phyloP scores from a whole-genome alignment of 2,113 vertebrate genomes.

The Scortum barcoo region DNA sequence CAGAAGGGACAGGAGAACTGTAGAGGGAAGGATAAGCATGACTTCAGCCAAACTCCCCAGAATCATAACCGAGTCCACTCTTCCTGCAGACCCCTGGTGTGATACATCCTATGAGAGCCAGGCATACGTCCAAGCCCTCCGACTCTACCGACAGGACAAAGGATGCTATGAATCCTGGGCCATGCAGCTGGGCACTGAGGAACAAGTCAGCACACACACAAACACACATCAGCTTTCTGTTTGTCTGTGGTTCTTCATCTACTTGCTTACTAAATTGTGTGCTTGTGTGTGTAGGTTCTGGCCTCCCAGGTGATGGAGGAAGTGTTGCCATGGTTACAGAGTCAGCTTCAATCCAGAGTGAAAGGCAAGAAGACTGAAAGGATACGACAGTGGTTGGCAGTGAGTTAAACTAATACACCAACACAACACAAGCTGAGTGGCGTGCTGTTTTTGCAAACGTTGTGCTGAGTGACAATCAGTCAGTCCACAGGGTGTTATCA shows the following conservation, averaged over 20 bases:
- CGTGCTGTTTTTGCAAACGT: neutral
- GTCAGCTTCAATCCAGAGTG: slow-evolving; percentile 89
- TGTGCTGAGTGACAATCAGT: neutral
- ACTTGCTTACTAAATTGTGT: slow-evolving; percentile 5
- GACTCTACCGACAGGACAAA: slow-evolving; percentile 91
- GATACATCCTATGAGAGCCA: slow-evolving; percentile 86
- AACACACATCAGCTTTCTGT: neutral
- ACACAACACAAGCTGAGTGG: neutral
- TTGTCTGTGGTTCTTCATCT: neutral
- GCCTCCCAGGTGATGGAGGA: slow-evolving; percentile 94
- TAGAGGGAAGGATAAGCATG: neutral
- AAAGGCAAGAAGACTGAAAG: slow-evolving; percentile 92
- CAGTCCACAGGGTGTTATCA: neutral
- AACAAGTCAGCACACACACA: slow-evolving; percentile 81
- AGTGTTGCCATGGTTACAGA: slow-evolving; percentile 90
- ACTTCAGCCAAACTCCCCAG: neutral
- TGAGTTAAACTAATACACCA: slow-evolving; percentile 64
- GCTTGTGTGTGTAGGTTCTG: slow-evolving; percentile 77
- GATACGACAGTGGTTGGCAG: slow-evolving; percentile 90
- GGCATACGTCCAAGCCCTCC: slow-evolving; percentile 88
- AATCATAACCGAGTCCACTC: neutral
- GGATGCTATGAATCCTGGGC: slow-evolving; percentile 92
- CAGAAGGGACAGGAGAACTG: neutral
- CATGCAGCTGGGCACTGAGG: slow-evolving; percentile 88
- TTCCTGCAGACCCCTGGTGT: slow-evolving; percentile 86